A percentile compares a stretch with the other conserved stretches of the same genome.
Evolutionary conservation across 2,113 vertebrate genomes (phyloP).

Genomic region (Apistogramma diplotaenia): DNA sequence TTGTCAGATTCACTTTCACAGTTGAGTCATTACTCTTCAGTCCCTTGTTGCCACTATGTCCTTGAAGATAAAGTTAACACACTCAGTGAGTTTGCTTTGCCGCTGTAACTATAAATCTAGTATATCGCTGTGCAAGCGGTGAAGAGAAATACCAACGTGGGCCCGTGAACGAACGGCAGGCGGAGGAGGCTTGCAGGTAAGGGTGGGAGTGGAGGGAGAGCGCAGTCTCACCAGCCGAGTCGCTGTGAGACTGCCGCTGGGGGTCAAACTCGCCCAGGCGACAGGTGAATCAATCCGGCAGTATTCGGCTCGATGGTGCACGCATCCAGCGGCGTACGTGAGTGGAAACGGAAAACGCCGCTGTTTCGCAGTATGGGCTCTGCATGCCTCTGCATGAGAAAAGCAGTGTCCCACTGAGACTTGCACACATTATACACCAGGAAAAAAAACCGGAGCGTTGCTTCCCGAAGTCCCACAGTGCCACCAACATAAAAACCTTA

Average conservation of each 20-base stretch:
- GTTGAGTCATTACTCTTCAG: conserved; percentile 61
- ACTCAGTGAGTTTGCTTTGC: conserved; percentile 67
- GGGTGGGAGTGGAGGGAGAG: neutral
- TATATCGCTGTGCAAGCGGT: conserved; percentile 48
- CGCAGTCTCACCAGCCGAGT: conserved; percentile 15
- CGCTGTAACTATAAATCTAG: conserved; percentile 65
- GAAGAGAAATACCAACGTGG: conserved; percentile 1
- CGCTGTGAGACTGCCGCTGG: conserved; percentile 36
- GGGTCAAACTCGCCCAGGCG: conserved; percentile 69
- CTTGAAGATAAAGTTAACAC: conserved; percentile 77
- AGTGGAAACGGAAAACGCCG: conserved; percentile 58
- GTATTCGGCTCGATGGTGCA: conserved; percentile 52
- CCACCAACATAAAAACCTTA: conserved; percentile 17
- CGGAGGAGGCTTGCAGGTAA: neutral
- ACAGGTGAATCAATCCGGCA: conserved; percentile 74
- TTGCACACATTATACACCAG: conserved; percentile 26
- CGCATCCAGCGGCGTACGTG: conserved; percentile 56
- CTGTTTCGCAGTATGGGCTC: conserved; percentile 35
- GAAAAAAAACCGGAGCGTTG: conserved; percentile 10
- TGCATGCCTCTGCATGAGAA: conserved; percentile 33
- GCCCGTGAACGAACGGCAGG: neutral
- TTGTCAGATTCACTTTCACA: conserved; percentile 47
- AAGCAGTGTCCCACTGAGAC: conserved; percentile 43
- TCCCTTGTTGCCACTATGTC: conserved; percentile 47
- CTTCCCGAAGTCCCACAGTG: conserved; percentile 17